Base-by-base conservation (phyloP, 2,888 invertebrate species). In the Tinea trinotella region DNA sequence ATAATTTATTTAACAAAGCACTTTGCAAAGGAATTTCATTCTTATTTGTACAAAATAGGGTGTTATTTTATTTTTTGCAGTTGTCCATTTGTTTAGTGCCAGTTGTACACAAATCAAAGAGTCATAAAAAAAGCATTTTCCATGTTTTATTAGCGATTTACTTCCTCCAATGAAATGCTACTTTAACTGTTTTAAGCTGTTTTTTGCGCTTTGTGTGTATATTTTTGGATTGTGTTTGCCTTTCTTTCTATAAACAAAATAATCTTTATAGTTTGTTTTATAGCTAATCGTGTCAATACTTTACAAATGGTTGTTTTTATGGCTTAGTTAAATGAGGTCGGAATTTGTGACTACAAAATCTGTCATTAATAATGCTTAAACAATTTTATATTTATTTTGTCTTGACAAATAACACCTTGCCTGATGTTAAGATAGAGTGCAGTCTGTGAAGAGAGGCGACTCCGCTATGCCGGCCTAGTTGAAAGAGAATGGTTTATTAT, bases 51-150 rank as follows among this genome's bases (percentile, higher is more conserved):
- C 1, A 12, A 4, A n/a, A 2, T 50, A 50, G 13, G 18, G 50
- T n/a, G 7, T 24, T n/a, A 24, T n/a, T 22, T 24, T 24, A 3
- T 6, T 12, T 24, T n/a, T 24, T 5, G 12, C 30, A 48, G 20
- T 12, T 10, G 18, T 22, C n/a, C 13, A 17, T 19, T 54, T 46
- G 52, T 46, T 57, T 56, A 70, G 71, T 73, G 70, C 70, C 71
- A 64, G 60, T 62, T 58, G 55, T 64, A 64, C 61, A 74, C 76
- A 78, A 80, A 81, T 80, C 76, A 79, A 76, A 76, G 62, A 60
- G 68, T 65, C 63, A 70, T 82, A 75, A 80, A 53, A 77, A 70
- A 65, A 61, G 62, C 62, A 70, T 76, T 78, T 76, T 71, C 75
- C 68, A 68, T 54, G 46, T 57, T 57, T 56, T 57, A 56, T 58